Evolutionary conservation across 2,888 invertebrate genomes (phyloP).

Genomic region (Poecilus cupreus): DNA sequence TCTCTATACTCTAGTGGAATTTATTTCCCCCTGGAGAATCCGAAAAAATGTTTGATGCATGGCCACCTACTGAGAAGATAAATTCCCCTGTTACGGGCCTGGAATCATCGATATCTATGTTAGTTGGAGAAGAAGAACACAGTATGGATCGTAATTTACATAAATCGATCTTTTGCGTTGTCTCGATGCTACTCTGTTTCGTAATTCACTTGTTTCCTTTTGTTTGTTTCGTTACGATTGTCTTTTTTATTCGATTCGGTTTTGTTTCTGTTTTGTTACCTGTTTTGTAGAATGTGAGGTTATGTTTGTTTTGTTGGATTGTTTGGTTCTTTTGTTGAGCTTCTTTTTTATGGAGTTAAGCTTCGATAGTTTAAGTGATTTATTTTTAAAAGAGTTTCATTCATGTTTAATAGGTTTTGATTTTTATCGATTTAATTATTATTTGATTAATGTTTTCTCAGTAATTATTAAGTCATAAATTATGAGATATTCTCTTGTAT

Average conservation of each 20-base stretch:
- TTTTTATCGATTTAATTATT: conserved; percentile 33
- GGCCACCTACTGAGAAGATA: conserved; percentile 29
- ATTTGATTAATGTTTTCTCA: conserved; percentile 3
- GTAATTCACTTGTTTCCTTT: conserved; percentile 23
- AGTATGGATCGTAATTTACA: conserved; percentile 34
- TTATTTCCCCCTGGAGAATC: conserved; percentile 14
- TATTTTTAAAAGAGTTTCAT: background rate
- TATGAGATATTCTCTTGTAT: background rate
- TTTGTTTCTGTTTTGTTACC: conserved; percentile 13
- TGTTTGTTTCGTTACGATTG: background rate
- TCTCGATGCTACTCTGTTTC: conserved; percentile 15
- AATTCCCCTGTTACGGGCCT: conserved; percentile 16
- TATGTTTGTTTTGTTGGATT: background rate
- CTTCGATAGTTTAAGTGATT: background rate
- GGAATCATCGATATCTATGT: conserved; percentile 29
- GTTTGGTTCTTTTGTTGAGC: background rate
- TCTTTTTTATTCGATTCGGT: background rate
- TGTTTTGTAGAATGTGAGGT: background rate
- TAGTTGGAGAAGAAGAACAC: background rate
- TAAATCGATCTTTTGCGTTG: conserved; percentile 24
- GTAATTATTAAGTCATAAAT: conserved; percentile 10
- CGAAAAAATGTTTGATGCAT: conserved; percentile 31
- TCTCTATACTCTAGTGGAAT: conserved; percentile 31
- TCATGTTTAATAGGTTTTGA: conserved; percentile 6
- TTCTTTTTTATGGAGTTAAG: background rate